Percentiles rank a stretch among this genome's conserved stretches.
These are phyloP conservation scores for Mastigias papua DNA, from an alignment of 30 jellyfish, hydroid and myxozoan genomes.

Conservation along the genomic window DNA sequence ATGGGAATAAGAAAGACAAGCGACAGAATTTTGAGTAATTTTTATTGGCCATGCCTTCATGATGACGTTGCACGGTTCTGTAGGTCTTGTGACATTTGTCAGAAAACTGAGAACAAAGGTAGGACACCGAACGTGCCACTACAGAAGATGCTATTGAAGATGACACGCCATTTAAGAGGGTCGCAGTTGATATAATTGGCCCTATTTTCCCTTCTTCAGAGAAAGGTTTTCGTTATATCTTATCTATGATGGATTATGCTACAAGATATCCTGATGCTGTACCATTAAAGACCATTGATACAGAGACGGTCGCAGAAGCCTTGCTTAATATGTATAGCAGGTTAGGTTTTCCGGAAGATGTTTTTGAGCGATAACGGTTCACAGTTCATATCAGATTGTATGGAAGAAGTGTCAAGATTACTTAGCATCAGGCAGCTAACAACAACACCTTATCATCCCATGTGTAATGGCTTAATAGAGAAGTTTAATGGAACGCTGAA, in stretches of 20 bases:
- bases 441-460: constrained; percentile 66
- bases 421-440: constrained; percentile 28
- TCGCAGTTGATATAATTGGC: constrained; percentile 63
- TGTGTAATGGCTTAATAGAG: constrained; percentile 63
- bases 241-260: constrained; percentile 57
- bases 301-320: constrained; percentile 72
- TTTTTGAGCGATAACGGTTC: constrained; percentile 51
- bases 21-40: constrained; percentile 30
- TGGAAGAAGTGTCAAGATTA: constrained; percentile 61
- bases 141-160: constrained; percentile 62
- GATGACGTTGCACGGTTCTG: constrained; percentile 50
- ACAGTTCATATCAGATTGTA: constrained; percentile 63
- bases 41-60: constrained; percentile 51
- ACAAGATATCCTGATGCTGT: constrained; percentile 68
- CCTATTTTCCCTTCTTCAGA: constrained; percentile 63
- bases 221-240: constrained; percentile 58
- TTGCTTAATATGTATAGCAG: constrained; percentile 54
- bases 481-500: constrained; percentile 63
- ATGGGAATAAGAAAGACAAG: constrained; percentile 59
- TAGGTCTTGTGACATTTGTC: constrained; percentile 41
- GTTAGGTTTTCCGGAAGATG: constrained; percentile 57
- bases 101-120: constrained; percentile 47
- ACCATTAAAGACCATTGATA: constrained; percentile 58
- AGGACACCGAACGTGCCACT: constrained; percentile 43
- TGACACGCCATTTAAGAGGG: constrained; percentile 63